These are phyloP conservation scores for Rhyacophila evoluta DNA, from an alignment of 2,888 invertebrate genomes.

Conservation along the genomic window DNA sequence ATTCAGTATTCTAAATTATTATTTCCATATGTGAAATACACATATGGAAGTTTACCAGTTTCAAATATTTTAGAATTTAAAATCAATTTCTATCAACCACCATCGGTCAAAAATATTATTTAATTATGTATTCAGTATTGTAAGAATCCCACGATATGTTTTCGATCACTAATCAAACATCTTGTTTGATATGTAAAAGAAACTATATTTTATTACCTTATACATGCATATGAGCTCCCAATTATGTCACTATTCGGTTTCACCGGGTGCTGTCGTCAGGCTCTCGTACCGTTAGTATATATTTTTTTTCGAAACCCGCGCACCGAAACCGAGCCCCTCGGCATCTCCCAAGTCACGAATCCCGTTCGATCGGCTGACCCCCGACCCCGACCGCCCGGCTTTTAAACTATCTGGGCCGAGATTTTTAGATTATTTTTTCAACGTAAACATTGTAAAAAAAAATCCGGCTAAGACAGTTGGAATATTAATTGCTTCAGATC, in stretches of 20 bases:
- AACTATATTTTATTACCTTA: too few species aligned
- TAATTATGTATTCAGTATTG: too few species aligned
- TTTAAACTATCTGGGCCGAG: conserved; percentile 2
- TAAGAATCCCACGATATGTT: too few species aligned
- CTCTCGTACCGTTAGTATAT: not conserved
- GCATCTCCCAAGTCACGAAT: conserved; percentile 1
- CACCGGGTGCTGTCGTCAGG: conserved; percentile 14
- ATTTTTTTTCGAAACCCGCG: not conserved
- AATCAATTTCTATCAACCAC: too few species aligned
- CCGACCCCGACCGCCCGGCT: conserved; percentile 14
- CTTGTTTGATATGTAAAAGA: too few species aligned
- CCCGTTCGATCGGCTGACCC: conserved; percentile 20
- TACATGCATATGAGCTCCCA: too few species aligned
- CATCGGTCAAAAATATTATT: too few species aligned
- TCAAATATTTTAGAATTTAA: too few species aligned
- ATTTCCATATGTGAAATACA: too few species aligned
- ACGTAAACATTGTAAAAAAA: not conserved
- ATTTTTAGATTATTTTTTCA: conserved; percentile 1
- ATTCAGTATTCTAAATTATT: too few species aligned
- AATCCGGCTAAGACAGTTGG: not conserved
- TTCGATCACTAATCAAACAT: too few species aligned
- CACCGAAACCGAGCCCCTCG: not conserved
- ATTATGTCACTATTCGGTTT: not conserved
- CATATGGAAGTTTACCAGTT: too few species aligned
- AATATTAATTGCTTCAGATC: conserved; percentile 19